Evolutionary conservation across 2,113 vertebrate genomes (phyloP).

Genomic region (Nansenia antarctica): DNA sequence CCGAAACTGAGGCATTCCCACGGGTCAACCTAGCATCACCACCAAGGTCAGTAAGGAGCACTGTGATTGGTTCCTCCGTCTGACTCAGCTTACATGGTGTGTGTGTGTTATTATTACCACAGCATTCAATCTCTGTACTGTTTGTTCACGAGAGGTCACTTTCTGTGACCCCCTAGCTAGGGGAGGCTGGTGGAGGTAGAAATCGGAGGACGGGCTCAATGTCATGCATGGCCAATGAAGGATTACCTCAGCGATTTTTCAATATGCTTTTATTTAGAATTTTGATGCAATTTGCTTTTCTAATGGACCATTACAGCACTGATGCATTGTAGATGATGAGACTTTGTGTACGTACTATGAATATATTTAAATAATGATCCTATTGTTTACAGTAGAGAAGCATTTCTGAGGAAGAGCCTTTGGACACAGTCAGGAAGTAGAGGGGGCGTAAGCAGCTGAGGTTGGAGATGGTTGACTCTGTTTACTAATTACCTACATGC

Average conservation of each 20-base stretch:
- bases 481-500: neutral
- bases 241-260: too few species aligned
- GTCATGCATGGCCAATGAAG: too few species aligned
- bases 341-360: neutral
- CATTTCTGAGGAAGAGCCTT: neutral
- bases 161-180: too few species aligned
- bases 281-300: too few species aligned
- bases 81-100: too few species aligned
- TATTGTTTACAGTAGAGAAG: neutral
- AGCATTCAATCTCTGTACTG: too few species aligned
- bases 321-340: neutral
- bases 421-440: neutral
- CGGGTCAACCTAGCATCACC: constrained; percentile 37
- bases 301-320: too few species aligned
- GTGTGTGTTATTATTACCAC: too few species aligned
- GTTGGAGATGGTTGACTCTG: neutral
- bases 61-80: constrained; percentile 15
- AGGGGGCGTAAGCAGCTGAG: neutral
- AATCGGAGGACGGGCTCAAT: too few species aligned
- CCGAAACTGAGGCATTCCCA: constrained; percentile 17
- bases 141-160: too few species aligned
- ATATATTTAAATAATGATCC: neutral
- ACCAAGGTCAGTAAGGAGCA: constrained; percentile 34
- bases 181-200: too few species aligned
- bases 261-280: too few species aligned